Evolutionary conservation across 1,140 invertebrate genomes (phyloP).

Genomic region (Contarinia nasturtii): DNA sequence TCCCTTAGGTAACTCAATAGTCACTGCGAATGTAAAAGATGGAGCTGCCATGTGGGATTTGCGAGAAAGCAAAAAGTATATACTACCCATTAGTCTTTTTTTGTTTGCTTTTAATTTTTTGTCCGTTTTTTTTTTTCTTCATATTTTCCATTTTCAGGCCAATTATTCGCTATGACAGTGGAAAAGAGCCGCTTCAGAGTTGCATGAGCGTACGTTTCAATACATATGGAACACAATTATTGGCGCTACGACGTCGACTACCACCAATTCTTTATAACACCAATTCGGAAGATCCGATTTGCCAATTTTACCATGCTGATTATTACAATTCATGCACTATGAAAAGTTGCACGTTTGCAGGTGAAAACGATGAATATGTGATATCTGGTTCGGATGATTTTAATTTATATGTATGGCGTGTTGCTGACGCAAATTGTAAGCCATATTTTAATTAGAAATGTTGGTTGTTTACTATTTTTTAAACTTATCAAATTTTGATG

Average conservation of each 20-base stretch:
- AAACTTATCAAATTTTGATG: too few species aligned
- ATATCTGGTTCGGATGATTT: slow-evolving; percentile 89
- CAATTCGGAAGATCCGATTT: slow-evolving; percentile 41
- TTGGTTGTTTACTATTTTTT: too few species aligned
- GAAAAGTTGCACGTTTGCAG: slow-evolving; percentile 92
- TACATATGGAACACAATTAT: slow-evolving; percentile 48
- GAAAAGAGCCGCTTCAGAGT: slow-evolving; percentile 40
- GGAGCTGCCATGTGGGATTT: slow-evolving; percentile 80
- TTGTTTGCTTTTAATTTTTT: slow-evolving; percentile 19
- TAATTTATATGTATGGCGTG: slow-evolving; percentile 85
- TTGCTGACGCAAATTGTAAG: slow-evolving; percentile 36
- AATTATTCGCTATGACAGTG: slow-evolving; percentile 48
- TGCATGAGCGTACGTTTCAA: slow-evolving; percentile 88
- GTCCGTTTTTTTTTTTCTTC: not conserved
- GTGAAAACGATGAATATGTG: slow-evolving; percentile 70
- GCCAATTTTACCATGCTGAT: slow-evolving; percentile 75
- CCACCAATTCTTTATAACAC: slow-evolving; percentile 67
- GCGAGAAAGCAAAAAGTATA: slow-evolving; percentile 64
- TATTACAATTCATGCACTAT: slow-evolving; percentile 95
- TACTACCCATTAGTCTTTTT: too few species aligned
- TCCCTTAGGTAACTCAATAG: too few species aligned
- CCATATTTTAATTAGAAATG: slow-evolving; percentile 6
- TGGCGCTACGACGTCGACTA: slow-evolving; percentile 66
- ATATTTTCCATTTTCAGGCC: slow-evolving; percentile 26
- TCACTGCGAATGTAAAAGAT: slow-evolving; percentile 75